phyloP scores from a whole-genome alignment of 1,140 invertebrate genomes.

The Eciton burchellii region DNA sequence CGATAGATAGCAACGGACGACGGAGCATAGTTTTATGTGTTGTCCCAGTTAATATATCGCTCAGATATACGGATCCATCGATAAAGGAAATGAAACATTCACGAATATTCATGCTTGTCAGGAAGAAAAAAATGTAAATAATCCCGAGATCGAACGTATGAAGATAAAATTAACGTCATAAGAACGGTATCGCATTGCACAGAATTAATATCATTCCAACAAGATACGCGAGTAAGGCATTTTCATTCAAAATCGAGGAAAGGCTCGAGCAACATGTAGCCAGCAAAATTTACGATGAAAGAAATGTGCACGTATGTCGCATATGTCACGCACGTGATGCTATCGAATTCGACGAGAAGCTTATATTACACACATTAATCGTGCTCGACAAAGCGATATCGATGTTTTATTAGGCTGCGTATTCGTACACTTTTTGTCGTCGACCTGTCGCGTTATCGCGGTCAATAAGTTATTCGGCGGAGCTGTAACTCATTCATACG shows the following conservation, averaged over 20 bases:
- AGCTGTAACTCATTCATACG: neutral
- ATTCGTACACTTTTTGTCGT: neutral
- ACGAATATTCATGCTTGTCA: neutral
- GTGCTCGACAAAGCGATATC: neutral
- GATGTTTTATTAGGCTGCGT: slow-evolving; percentile 6
- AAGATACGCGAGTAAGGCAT: neutral
- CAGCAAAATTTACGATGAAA: neutral
- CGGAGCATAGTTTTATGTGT: neutral
- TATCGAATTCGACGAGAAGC: neutral
- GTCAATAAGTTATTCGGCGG: slow-evolving; percentile 11
- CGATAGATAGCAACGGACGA: neutral
- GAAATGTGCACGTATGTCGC: neutral
- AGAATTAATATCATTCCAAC: neutral
- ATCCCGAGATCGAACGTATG: too few species aligned
- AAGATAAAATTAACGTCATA: too few species aligned
- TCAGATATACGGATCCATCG: neutral
- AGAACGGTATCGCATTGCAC: too few species aligned
- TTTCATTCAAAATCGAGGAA: neutral
- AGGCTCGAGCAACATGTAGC: neutral
- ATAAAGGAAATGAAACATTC: slow-evolving; percentile 1
- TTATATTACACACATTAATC: slow-evolving; percentile 11
- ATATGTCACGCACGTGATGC: neutral
- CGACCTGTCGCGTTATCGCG: neutral
- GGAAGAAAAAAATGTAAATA: too few species aligned
- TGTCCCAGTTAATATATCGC: neutral